A percentile compares a stretch with the other conserved stretches of the same genome.
Evolutionary conservation across 2,888 invertebrate genomes (phyloP).

Genomic region (Esperia sulphurella): DNA sequence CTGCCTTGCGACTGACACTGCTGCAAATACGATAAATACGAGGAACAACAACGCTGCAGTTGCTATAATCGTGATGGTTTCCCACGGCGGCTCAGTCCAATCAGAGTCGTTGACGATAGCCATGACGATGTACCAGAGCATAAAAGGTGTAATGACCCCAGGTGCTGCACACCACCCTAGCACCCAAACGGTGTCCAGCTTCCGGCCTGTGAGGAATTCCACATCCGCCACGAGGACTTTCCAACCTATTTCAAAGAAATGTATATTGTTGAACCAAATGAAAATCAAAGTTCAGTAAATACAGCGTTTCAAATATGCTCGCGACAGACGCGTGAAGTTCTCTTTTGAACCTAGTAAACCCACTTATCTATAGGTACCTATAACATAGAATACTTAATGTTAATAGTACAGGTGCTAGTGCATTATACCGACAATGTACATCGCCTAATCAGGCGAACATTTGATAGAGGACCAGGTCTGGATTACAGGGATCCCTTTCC

Average conservation of each 20-base stretch:
- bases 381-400: no score
- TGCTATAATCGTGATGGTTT: conserved; percentile 24
- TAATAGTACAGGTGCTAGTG: no score
- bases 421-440: no score
- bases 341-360: no score
- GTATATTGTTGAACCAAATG: no score
- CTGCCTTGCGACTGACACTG: conserved; percentile 44
- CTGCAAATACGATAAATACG: conserved; percentile 33
- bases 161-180: conserved; percentile 52
- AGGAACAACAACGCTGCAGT: conserved; percentile 21
- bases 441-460: no score
- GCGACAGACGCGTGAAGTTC: no score
- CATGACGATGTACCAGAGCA: conserved; percentile 46
- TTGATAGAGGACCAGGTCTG: no score
- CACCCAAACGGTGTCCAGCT: conserved; percentile 43
- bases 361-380: no score
- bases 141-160: conserved; percentile 31
- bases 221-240: conserved; percentile 53
- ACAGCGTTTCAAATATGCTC: no score
- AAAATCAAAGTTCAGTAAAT: no score
- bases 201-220: conserved; percentile 48
- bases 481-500: no score
- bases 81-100: conserved; percentile 42
- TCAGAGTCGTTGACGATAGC: conserved; percentile 16
- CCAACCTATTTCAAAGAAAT: conserved; percentile 39